Percentiles rank a stretch among this genome's conserved stretches.
Conservation (phyloP, 2,888 invertebrate genomes). For the Baronia brevicornis region DNA sequence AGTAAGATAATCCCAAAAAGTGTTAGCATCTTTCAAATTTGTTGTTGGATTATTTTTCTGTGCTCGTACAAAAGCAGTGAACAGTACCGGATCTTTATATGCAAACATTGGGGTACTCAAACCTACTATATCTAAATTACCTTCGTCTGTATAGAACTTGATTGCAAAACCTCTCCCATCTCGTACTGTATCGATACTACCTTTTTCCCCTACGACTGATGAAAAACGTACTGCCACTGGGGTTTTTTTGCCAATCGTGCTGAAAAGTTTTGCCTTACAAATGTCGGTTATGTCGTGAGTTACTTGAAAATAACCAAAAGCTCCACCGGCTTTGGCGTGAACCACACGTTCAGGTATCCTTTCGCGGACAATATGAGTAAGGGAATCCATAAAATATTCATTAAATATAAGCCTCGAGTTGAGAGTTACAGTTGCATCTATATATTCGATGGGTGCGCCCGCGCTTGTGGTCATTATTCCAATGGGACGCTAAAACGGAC, state of each 20-base stretch:
- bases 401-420: conserved; percentile 89
- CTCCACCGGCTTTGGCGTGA: conserved; percentile 94
- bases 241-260: conserved; percentile 82
- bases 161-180: conserved; percentile 93
- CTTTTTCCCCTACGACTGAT: conserved; percentile 87
- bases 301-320: conserved; percentile 89
- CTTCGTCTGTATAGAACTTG: conserved; percentile 93
- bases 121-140: conserved; percentile 92
- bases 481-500: conserved; percentile 62
- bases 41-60: conserved; percentile 94
- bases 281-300: conserved; percentile 87
- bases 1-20: conserved; percentile 94
- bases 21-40: conserved; percentile 88
- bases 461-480: conserved; percentile 81
- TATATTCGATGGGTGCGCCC: conserved; percentile 86
- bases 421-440: conserved; percentile 82
- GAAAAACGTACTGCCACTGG: conserved; percentile 86
- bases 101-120: conserved; percentile 93
- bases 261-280: conserved; percentile 84
- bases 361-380: conserved; percentile 88
- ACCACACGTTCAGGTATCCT: conserved; percentile 94
- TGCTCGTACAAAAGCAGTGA: conserved; percentile 93
- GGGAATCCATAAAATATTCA: conserved; percentile 81
- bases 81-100: conserved; percentile 88
- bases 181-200: conserved; percentile 88